Conservation (phyloP, 2,797 vertebrate species). For the Chaenodraco wilsoni region DNA sequence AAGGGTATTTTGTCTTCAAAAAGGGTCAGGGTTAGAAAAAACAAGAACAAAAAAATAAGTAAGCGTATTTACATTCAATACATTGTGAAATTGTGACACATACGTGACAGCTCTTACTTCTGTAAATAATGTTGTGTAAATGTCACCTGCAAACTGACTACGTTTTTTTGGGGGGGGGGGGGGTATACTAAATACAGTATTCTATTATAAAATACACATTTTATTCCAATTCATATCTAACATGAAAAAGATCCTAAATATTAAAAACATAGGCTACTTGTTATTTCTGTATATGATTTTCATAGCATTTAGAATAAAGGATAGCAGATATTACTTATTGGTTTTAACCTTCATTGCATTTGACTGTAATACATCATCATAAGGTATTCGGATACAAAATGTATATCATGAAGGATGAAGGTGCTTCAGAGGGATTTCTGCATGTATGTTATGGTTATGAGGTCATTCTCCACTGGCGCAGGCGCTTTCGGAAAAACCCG, state of each 20-base stretch:
- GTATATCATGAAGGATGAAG: background rate
- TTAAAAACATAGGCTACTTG: background rate
- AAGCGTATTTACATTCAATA: background rate
- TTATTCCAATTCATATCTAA: no score
- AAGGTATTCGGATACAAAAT: background rate
- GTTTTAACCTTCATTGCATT: background rate
- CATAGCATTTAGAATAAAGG: background rate
- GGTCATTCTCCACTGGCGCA: slow-evolving; percentile 69
- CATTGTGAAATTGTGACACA: background rate
- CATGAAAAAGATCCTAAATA: background rate
- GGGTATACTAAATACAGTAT: background rate
- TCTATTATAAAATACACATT: background rate
- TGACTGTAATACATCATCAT: background rate
- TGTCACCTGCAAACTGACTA: background rate
- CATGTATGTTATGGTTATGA: slow-evolving; percentile 56
- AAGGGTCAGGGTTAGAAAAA: no score
- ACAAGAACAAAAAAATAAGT: background rate
- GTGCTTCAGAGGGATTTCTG: background rate
- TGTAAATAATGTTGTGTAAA: background rate
- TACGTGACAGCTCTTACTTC: background rate
- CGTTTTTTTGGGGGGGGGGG: background rate
- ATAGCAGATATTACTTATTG: background rate
- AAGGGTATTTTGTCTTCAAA: background rate
- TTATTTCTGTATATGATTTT: background rate
- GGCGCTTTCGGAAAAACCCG: slow-evolving; percentile 60